Evolutionary conservation across 1,140 invertebrate species (phyloP).

Genomic region (Pararge aegeria): DNA sequence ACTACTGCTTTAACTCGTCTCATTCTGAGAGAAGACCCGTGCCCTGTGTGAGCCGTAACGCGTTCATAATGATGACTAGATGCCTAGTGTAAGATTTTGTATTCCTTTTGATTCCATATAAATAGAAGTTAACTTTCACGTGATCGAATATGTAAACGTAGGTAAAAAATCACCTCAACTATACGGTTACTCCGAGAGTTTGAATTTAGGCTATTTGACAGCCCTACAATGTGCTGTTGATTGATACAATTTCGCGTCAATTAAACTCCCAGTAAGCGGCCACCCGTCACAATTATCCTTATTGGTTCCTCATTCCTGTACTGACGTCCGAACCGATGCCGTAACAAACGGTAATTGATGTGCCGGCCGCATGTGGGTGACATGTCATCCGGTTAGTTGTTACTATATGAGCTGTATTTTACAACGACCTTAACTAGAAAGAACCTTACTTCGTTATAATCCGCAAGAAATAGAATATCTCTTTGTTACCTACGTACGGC

Average conservation of each 20-base stretch:
- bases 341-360: conserved; percentile 44
- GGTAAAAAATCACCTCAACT: too few species aligned
- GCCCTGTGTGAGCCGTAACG: too few species aligned
- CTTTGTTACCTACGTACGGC: too few species aligned
- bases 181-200: too few species aligned
- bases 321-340: conserved; percentile 45
- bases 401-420: not conserved
- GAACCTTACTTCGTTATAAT: not conserved
- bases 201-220: not conserved
- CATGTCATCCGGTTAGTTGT: conserved; percentile 1
- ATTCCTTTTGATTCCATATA: too few species aligned
- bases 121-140: too few species aligned
- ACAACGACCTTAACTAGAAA: not conserved
- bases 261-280: conserved; percentile 54
- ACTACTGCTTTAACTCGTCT: too few species aligned
- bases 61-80: too few species aligned
- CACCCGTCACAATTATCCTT: conserved; percentile 64
- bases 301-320: conserved; percentile 71
- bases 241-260: conserved; percentile 77
- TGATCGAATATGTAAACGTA: too few species aligned
- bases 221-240: conserved; percentile 32
- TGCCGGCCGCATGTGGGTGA: conserved; percentile 18
- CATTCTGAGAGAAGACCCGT: too few species aligned
- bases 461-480: too few species aligned
- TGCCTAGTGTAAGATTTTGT: too few species aligned